Base-by-base conservation (phyloP, 1,140 invertebrate genomes). In the Microplitis mediator region DNA sequence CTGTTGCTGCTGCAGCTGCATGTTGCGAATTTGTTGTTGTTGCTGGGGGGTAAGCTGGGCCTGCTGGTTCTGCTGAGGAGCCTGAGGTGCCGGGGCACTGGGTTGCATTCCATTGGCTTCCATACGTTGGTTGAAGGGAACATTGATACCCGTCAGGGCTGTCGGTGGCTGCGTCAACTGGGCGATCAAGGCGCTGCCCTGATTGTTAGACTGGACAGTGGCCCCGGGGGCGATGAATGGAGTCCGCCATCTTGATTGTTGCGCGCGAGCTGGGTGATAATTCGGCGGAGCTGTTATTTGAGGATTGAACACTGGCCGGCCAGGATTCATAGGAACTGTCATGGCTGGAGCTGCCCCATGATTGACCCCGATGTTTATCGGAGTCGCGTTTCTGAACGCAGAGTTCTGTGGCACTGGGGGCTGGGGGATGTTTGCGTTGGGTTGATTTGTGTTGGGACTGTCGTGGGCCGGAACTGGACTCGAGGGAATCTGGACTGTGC, bases 151-250 rank as follows among this genome's bases (percentile, higher is more conserved):
- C 76, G 87, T 82, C 39, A 39, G 11, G 39, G 39, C 39, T 16
- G 87, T 87, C 3, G 91, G 91, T 4, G 92, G 91, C 60, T 91
- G 91, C 35, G 91, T 91, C 0, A 93, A 85, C 72, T 93, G 93
- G 0, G 92, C 91, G 73, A 93, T 91, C 0, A 92, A 80, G 4
- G 91, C 90, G 73, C 91, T 92, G 35, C 81, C 79, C 63, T 85
- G 84, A 23, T 81, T 83, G 70, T 84, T 84, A 77, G 84, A 70
- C 80, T 86, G 71, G 72, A 86, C 74, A 78, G 88, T 79, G 13
- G 75, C 75, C 32, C 79, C 82, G 4, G 82, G 80, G 13, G 84
- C 61, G 68, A 88, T 85, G 35, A 84, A 88, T 3, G 82, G 82
- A 4, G 78, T 81, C 32, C 86, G 77, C 82, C 84, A 86, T 64